These are phyloP conservation scores for Equus quagga DNA, from an alignment of 2,113 vertebrate species.

Conservation along the genomic window DNA sequence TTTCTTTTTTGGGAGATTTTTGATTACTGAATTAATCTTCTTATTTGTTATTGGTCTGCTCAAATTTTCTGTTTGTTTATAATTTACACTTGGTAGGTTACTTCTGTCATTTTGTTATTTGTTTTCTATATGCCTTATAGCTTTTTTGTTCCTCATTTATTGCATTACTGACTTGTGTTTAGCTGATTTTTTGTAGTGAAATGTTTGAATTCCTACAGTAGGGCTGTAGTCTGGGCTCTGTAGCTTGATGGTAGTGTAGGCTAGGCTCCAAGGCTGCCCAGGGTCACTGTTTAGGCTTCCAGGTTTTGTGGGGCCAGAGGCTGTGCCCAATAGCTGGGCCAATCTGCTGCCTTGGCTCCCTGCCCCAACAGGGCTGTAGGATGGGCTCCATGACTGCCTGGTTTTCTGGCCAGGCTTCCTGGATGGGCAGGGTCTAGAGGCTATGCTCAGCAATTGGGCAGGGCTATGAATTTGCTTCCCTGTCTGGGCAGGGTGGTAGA, in stretches of 20 bases:
- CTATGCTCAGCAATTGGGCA: neutral
- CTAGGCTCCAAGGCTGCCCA: neutral
- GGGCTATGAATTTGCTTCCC: neutral
- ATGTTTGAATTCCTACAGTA: neutral
- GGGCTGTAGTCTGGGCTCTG: neutral
- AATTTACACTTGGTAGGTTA: neutral
- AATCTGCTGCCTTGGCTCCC: neutral
- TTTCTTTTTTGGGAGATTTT: neutral
- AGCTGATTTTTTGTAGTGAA: neutral
- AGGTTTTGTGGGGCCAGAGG: neutral
- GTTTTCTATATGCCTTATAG: neutral
- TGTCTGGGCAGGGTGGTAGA: neutral
- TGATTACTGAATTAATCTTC: neutral
- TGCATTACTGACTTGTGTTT: neutral
- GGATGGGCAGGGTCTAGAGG: neutral
- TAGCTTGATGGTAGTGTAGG: neutral
- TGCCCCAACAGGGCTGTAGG: neutral
- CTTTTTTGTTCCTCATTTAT: neutral
- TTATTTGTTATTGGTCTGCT: neutral
- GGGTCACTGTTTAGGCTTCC: neutral
- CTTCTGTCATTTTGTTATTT: neutral
- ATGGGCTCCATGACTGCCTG: neutral
- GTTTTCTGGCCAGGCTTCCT: neutral
- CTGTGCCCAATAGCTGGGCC: neutral
- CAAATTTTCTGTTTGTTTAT: neutral